Conservation (phyloP, 2,797 vertebrate species). For the Cuculus canorus region DNA sequence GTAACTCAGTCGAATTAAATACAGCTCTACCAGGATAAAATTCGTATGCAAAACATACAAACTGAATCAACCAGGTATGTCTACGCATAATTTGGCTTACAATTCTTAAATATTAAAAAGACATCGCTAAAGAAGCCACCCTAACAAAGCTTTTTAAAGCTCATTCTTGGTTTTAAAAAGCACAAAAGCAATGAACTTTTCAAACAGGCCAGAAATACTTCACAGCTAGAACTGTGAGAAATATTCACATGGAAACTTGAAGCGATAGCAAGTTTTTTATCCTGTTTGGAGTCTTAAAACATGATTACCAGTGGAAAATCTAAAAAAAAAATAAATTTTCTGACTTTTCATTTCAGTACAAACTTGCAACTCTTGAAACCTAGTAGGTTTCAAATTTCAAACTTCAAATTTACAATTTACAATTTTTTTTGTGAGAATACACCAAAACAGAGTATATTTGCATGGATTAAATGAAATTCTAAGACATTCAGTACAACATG, state of each 20-base stretch:
- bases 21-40: not conserved
- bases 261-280: not conserved
- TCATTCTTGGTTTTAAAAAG: not conserved
- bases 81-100: not conserved
- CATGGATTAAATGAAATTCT: not conserved
- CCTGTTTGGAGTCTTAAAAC: not conserved
- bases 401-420: too few species aligned
- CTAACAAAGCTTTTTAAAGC: not conserved
- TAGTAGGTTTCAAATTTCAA: too few species aligned
- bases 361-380: not conserved
- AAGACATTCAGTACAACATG: not conserved
- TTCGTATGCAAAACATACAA: not conserved
- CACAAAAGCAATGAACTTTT: not conserved
- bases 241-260: not conserved
- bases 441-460: not conserved
- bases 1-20: not conserved
- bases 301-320: not conserved
- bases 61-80: not conserved
- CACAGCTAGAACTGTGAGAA: not conserved
- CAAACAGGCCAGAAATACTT: not conserved
- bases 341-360: not conserved
- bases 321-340: not conserved
- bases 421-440: not conserved
- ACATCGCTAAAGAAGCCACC: not conserved
- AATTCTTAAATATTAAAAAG: constrained; percentile 7